Conservation (phyloP, 2,113 vertebrate genomes). For the Tenrec ecaudatus region DNA sequence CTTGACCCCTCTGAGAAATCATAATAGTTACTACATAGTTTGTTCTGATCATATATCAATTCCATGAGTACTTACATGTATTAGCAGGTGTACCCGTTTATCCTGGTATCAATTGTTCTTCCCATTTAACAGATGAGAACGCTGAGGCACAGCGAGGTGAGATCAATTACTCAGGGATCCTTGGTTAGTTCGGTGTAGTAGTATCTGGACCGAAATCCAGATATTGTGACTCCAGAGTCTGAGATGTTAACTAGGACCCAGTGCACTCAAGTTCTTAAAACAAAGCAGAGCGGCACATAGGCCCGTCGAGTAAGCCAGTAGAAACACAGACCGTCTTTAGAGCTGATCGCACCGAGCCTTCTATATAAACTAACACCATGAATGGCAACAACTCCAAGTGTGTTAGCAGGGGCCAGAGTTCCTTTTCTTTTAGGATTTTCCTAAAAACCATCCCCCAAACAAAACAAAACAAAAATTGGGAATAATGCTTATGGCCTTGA, state of each 20-base stretch:
- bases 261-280: not conserved
- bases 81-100: not conserved
- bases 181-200: not conserved
- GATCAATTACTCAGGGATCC: not conserved
- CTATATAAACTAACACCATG: not conserved
- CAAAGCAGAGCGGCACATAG: not conserved
- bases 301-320: not conserved
- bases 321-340: not conserved
- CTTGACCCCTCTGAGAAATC: constrained; percentile 8
- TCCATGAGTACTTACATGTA: not conserved
- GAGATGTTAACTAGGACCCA: not conserved
- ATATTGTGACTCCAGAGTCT: not conserved
- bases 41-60: not conserved
- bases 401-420: not conserved
- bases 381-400: not conserved
- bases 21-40: not conserved
- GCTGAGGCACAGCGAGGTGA: not conserved
- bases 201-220: constrained; percentile 10
- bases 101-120: not conserved
- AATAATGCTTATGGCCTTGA: not conserved
- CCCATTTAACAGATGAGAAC: not conserved
- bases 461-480: not conserved
- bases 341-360: not conserved
- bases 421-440: not conserved
- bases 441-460: not conserved